These are phyloP conservation scores for Pomatorhinus ruficollis DNA, from an alignment of 2,113 vertebrate species.

Conservation along the genomic window DNA sequence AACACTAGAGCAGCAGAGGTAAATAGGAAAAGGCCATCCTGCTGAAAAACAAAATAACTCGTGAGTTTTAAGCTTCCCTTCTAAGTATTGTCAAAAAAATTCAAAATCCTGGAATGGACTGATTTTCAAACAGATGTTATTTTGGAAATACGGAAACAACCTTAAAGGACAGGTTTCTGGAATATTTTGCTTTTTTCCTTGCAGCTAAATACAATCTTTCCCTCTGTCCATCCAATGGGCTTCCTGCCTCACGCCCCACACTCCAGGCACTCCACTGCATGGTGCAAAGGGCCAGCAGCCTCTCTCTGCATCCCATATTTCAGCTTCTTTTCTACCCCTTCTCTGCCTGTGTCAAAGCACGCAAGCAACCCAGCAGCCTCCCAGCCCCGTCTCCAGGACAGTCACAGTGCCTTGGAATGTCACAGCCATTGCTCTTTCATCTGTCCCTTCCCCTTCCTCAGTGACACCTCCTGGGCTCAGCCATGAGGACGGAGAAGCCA, in stretches of 20 bases:
- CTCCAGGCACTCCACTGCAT: fast-evolving
- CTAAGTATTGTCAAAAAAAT: neutral
- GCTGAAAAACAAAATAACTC: neutral
- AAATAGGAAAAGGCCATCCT: neutral
- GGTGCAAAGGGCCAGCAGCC: neutral
- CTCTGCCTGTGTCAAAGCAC: neutral
- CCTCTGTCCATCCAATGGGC: fast-evolving
- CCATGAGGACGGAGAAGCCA: fast-evolving
- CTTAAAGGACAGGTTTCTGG: neutral
- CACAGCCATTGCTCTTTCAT: neutral
- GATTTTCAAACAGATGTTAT: neutral
- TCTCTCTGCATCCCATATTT: fast-evolving
- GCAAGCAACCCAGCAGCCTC: neutral
- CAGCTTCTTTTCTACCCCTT: neutral
- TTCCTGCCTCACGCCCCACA: neutral
- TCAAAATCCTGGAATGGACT: neutral
- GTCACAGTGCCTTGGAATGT: neutral
- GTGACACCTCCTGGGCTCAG: neutral
- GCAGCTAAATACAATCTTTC: neutral
- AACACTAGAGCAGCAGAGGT: neutral
- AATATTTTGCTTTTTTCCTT: neutral
- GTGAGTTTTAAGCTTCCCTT: neutral
- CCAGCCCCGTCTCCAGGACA: neutral
- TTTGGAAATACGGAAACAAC: neutral
- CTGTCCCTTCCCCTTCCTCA: neutral